Evolutionary conservation across 2,888 invertebrate genomes (phyloP).

Genomic region (Hypomecis atomaria): DNA sequence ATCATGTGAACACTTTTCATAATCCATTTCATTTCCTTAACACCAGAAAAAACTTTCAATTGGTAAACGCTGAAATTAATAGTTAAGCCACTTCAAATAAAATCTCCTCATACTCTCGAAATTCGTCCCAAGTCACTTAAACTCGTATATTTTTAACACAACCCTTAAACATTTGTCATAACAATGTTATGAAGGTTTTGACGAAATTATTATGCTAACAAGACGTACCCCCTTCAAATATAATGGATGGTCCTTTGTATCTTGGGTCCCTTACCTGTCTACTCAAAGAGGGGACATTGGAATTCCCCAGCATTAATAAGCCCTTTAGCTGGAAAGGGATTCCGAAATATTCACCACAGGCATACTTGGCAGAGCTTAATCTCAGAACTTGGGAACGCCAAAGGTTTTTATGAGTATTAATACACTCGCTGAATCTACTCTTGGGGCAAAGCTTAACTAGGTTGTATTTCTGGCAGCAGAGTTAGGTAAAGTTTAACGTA

Average conservation of each 20-base stretch:
- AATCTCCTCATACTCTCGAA: background rate
- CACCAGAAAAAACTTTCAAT: background rate
- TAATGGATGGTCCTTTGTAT: conserved; percentile 67
- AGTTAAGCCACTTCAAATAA: background rate
- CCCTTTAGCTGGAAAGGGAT: conserved; percentile 60
- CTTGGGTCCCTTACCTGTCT: conserved; percentile 60
- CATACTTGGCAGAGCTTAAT: conserved; percentile 60
- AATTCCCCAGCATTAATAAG: conserved; percentile 73
- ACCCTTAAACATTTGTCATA: conserved; percentile 38
- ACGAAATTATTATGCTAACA: conserved; percentile 65
- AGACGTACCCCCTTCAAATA: conserved; percentile 57
- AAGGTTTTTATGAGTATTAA: conserved; percentile 27
- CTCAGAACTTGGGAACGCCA: conserved; percentile 44
- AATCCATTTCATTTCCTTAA: too few relatives aligned
- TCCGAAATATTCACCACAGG: conserved; percentile 65
- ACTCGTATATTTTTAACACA: conserved; percentile 26
- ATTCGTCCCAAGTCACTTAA: conserved; percentile 12
- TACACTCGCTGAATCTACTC: conserved; percentile 3
- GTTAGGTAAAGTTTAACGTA: background rate
- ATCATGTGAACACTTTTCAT: too few relatives aligned
- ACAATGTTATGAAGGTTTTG: conserved; percentile 46
- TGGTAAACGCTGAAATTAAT: too few relatives aligned
- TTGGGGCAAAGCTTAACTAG: background rate
- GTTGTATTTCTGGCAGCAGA: background rate
- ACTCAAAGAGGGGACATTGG: conserved; percentile 63